A percentile compares a stretch with the other conserved stretches of the same genome.
Conservation (phyloP, 2,113 vertebrate species). For the Isurus oxyrinchus region DNA sequence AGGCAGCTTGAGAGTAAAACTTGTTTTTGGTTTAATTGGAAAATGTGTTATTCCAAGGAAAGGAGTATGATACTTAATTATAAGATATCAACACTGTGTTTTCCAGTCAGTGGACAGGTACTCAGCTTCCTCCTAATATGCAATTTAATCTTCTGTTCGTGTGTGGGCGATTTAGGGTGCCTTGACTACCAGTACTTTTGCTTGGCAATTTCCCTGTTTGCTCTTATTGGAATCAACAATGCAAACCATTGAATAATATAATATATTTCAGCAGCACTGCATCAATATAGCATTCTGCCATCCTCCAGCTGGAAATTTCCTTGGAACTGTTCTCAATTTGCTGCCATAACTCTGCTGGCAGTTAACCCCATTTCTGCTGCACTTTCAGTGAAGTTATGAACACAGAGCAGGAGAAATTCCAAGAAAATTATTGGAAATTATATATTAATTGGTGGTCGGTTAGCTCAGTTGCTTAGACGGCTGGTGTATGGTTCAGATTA, state of each 20-base stretch:
- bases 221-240: neutral
- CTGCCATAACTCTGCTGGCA: neutral
- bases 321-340: neutral
- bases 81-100: neutral
- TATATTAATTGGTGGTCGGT: neutral
- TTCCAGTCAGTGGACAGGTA: neutral
- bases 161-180: neutral
- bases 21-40: neutral
- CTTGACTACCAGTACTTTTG: neutral
- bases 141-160: neutral
- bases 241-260: neutral
- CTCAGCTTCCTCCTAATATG: neutral
- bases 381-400: neutral
- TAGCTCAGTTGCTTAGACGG: too few species aligned
- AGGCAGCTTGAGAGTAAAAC: neutral
- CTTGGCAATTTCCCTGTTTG: neutral
- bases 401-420: neutral
- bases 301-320: neutral
- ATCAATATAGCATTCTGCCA: neutral
- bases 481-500: too few species aligned
- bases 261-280: neutral
- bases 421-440: neutral
- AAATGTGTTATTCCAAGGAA: neutral
- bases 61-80: neutral
- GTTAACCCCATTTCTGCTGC: neutral